These are phyloP conservation scores for Drosophila albomicans DNA, from an alignment of 1,140 invertebrate species.

Conservation along the genomic window DNA sequence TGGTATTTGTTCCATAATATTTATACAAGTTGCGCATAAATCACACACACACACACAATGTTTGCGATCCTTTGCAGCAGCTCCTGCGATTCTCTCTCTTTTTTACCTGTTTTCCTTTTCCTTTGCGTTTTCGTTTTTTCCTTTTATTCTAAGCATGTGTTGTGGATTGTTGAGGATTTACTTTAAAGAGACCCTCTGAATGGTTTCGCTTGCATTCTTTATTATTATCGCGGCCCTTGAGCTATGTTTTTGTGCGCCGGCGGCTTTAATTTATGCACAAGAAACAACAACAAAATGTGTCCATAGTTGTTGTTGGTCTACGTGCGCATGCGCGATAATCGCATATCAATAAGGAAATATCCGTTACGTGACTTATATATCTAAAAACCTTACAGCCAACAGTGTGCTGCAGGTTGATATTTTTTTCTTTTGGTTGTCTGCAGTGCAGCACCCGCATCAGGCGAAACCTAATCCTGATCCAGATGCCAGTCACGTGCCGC, in stretches of 20 bases:
- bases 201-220: conserved; percentile 47
- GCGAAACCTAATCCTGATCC: conserved; percentile 46
- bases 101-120: conserved; percentile 56
- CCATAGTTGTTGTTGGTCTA: conserved; percentile 65
- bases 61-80: conserved; percentile 37
- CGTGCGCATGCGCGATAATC: conserved; percentile 81
- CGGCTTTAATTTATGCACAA: conserved; percentile 74
- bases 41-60: conserved; percentile 27
- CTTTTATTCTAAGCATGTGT: conserved; percentile 81
- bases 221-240: conserved; percentile 52
- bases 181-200: not conserved
- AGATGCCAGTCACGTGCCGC: conserved; percentile 65
- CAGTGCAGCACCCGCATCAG: conserved; percentile 50
- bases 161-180: conserved; percentile 17
- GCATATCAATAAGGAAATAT: conserved; percentile 85
- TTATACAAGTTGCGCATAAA: conserved; percentile 44
- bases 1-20: conserved; percentile 46
- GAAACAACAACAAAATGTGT: conserved; percentile 63
- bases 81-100: conserved; percentile 38
- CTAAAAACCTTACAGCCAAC: conserved; percentile 52
- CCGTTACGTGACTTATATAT: conserved; percentile 85
- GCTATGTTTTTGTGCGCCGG: conserved; percentile 24
- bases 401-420: conserved; percentile 28
- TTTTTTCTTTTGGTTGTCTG: not conserved
- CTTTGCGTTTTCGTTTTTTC: conserved; percentile 43